Evolutionary conservation across 2,797 vertebrate genomes (phyloP).

Genomic region (Botia almorhae): DNA sequence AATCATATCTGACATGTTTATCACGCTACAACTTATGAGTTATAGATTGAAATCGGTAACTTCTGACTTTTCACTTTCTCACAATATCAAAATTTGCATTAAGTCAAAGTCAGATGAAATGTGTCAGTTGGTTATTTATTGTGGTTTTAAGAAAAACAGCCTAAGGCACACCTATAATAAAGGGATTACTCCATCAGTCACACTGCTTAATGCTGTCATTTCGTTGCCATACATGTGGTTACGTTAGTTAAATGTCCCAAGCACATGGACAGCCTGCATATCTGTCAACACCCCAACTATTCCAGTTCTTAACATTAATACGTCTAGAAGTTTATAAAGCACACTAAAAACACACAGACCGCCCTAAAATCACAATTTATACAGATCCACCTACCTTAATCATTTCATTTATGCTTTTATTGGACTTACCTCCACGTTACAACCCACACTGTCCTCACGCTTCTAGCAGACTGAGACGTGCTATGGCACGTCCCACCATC

Average conservation of each 20-base stretch:
- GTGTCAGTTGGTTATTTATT: not conserved
- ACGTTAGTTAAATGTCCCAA: conserved; percentile 13
- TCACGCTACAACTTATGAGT: not conserved
- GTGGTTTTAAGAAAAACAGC: not conserved
- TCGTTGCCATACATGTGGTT: conserved; percentile 16
- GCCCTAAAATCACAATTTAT: not conserved
- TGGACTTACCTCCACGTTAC: conserved; percentile 50
- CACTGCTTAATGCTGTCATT: not conserved
- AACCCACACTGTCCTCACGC: conserved; percentile 51
- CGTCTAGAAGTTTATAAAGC: not conserved
- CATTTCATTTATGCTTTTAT: not conserved
- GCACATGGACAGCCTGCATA: conserved; percentile 44
- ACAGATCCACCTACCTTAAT: too few relatives aligned
- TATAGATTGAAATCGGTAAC: not conserved
- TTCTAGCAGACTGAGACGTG: conserved; percentile 47
- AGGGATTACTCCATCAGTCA: not conserved
- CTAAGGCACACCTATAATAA: not conserved
- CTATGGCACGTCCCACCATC: conserved; percentile 35
- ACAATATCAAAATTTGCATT: not conserved
- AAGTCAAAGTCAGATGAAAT: not conserved
- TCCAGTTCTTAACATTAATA: too few relatives aligned
- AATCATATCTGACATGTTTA: conserved; percentile 6
- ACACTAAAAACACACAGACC: not conserved
- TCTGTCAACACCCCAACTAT: conserved; percentile 38
- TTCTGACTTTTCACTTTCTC: not conserved